Percentiles rank a stretch among this genome's conserved stretches.
phyloP scores from a whole-genome alignment of 1,140 invertebrate species.

The Drosophila grimshawi region DNA sequence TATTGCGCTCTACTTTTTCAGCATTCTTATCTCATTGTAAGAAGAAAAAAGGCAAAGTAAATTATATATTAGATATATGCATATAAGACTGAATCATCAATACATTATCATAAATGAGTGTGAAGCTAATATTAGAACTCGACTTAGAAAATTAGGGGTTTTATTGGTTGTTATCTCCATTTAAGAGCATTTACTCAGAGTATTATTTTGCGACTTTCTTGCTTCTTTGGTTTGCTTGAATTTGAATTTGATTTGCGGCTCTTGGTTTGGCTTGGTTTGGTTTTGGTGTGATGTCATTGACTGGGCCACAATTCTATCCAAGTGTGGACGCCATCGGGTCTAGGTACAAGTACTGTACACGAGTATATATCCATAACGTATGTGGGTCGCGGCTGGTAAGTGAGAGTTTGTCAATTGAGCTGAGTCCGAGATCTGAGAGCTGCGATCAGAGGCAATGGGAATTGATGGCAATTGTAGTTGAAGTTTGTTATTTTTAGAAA shows the following conservation, averaged over 20 bases:
- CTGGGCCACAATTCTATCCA: slow-evolving; percentile 42
- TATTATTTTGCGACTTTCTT: slow-evolving; percentile 10
- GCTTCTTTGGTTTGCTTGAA: slow-evolving; percentile 40
- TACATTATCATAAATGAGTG: background rate
- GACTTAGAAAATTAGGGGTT: background rate
- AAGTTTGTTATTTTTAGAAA: slow-evolving; percentile 69
- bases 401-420: slow-evolving; percentile 62
- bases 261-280: slow-evolving; percentile 49
- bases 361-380: slow-evolving; percentile 30
- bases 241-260: slow-evolving; percentile 56
- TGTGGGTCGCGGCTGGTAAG: slow-evolving; percentile 58
- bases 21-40: background rate
- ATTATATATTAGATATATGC: background rate
- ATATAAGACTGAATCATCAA: slow-evolving; percentile 1
- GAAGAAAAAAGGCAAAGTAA: background rate
- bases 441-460: slow-evolving; percentile 55
- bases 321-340: slow-evolving; percentile 49
- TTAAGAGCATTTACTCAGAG: background rate
- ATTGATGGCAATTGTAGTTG: slow-evolving; percentile 66
- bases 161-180: background rate
- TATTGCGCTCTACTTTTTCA: background rate
- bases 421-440: slow-evolving; percentile 40
- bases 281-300: slow-evolving; percentile 67
- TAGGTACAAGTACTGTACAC: slow-evolving; percentile 35
- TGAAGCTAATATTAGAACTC: background rate